Evolutionary conservation across 1,140 invertebrate genomes (phyloP).

Genomic region (Elysia chlorotica): DNA sequence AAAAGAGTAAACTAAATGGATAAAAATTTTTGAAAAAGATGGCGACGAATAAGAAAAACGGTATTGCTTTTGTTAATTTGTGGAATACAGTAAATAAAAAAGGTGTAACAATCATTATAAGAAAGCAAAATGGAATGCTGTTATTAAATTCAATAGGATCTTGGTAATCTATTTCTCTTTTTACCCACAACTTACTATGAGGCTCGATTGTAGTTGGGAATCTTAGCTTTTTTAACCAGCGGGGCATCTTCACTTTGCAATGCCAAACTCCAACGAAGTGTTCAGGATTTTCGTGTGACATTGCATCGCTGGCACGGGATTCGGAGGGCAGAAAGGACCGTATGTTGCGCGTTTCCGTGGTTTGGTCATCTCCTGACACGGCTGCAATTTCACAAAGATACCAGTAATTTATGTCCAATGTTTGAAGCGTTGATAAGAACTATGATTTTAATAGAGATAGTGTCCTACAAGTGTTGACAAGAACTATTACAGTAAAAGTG

Average conservation of each 20-base stretch:
- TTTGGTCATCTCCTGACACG: neutral
- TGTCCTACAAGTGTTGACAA: neutral
- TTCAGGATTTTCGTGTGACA: constrained; percentile 32
- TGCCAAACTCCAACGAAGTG: constrained; percentile 38
- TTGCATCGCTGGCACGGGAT: constrained; percentile 23
- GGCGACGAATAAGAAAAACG: too few relatives aligned
- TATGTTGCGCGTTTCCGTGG: constrained; percentile 29
- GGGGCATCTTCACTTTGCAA: constrained; percentile 41
- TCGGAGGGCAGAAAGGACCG: constrained; percentile 36
- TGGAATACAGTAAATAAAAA: too few relatives aligned
- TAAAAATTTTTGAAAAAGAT: too few relatives aligned
- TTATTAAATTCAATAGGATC: too few relatives aligned
- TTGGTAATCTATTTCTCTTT: too few relatives aligned
- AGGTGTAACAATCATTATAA: too few relatives aligned
- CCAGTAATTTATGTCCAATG: neutral
- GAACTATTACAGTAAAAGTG: neutral
- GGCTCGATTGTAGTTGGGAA: constrained; percentile 52
- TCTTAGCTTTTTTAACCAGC: constrained; percentile 32
- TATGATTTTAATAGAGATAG: neutral
- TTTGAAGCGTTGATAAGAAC: neutral
- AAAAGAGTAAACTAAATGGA: too few relatives aligned
- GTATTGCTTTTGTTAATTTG: too few relatives aligned
- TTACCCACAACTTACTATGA: constrained; percentile 51
- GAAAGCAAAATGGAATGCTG: too few relatives aligned
- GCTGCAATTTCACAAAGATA: neutral